A percentile compares a stretch with the other conserved stretches of the same genome.
Conservation (phyloP, 2,797 vertebrate species). For the Zenarchopterus dispar region DNA sequence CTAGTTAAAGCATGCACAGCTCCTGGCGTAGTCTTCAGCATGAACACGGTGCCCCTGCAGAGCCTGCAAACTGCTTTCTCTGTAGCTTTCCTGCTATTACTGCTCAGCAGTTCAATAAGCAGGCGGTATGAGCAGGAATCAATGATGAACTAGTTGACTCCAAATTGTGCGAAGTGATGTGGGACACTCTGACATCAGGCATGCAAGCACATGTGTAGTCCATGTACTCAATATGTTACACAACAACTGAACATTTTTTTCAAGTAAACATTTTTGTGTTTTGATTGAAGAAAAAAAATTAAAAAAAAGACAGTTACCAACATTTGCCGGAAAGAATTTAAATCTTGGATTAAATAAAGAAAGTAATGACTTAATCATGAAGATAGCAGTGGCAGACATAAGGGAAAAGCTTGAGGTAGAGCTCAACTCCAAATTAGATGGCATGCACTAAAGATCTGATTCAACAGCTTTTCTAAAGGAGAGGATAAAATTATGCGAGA, state of each 20-base stretch:
- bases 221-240: conserved; percentile 8
- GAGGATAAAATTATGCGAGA: conserved; percentile 64
- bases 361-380: conserved; percentile 48
- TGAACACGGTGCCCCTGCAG: conserved; percentile 34
- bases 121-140: conserved; percentile 57
- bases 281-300: not conserved
- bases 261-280: conserved; percentile 4
- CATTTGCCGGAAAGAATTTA: conserved; percentile 31
- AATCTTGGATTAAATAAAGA: conserved; percentile 48
- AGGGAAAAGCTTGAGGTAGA: conserved; percentile 62
- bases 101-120: conserved; percentile 64
- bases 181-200: conserved; percentile 26
- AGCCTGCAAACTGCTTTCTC: conserved; percentile 34
- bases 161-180: conserved; percentile 48
- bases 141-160: conserved; percentile 50
- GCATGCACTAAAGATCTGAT: conserved; percentile 85
- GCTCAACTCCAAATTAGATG: conserved; percentile 76
- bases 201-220: conserved; percentile 31
- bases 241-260: not conserved
- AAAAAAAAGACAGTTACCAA: conserved; percentile 61
- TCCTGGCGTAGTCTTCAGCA: not conserved
- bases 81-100: conserved; percentile 44
- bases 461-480: conserved; percentile 44
- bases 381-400: conserved; percentile 60
- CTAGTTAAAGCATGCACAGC: conserved; percentile 11